Percentiles rank a stretch among this genome's conserved stretches.
Evolutionary conservation across 1,140 invertebrate genomes (phyloP).

Genomic region (Linepithema humile): DNA sequence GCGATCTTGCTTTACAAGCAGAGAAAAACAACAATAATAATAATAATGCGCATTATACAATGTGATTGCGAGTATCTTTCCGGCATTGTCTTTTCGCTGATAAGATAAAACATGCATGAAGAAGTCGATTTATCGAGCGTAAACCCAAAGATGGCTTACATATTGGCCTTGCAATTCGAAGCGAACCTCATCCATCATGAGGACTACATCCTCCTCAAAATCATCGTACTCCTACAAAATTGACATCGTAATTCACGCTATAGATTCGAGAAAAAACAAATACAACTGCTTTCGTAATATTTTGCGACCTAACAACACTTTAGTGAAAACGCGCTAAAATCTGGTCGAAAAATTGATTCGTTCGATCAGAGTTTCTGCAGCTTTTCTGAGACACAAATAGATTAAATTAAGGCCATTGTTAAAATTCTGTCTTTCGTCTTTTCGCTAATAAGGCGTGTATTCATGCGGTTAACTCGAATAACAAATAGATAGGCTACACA

Average conservation of each 20-base stretch:
- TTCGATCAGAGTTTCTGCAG: background rate
- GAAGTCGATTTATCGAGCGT: slow-evolving; percentile 52
- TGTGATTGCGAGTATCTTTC: background rate
- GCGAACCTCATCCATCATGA: slow-evolving; percentile 81
- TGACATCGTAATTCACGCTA: slow-evolving; percentile 64
- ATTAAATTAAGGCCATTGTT: slow-evolving; percentile 43
- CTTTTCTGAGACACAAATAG: background rate
- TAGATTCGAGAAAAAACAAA: slow-evolving; percentile 59
- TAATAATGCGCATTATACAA: slow-evolving; percentile 47
- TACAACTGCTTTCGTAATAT: too few species aligned
- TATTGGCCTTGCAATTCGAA: slow-evolving; percentile 82
- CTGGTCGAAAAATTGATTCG: background rate
- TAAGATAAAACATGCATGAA: slow-evolving; percentile 67
- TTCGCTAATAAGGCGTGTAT: slow-evolving; percentile 64
- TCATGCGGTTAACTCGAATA: slow-evolving; percentile 80
- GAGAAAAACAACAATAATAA: slow-evolving; percentile 24
- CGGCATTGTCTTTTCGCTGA: slow-evolving; percentile 19
- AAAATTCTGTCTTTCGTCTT: slow-evolving; percentile 48
- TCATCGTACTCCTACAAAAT: slow-evolving; percentile 80
- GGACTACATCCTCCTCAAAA: slow-evolving; percentile 81
- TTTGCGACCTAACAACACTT: too few species aligned
- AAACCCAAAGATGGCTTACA: slow-evolving; percentile 76
- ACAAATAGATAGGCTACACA: slow-evolving; percentile 74
- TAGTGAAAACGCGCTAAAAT: background rate
- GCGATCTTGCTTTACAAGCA: slow-evolving; percentile 21